Base-by-base conservation (phyloP, 2,888 invertebrate genomes). In the Acrocyrtus sp. region DNA sequence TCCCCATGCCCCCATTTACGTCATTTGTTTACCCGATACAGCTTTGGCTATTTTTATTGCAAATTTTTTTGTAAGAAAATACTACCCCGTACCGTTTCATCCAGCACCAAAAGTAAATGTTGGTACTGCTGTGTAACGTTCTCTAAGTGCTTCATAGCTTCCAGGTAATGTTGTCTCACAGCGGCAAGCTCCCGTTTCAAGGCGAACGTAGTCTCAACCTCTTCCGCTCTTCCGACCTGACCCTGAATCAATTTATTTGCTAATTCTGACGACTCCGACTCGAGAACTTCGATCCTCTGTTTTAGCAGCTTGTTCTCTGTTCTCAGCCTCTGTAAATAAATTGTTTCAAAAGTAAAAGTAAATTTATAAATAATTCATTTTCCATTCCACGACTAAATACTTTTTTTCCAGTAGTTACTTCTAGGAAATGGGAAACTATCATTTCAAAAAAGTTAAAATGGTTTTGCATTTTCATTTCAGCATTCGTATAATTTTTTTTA, bases 261-360 rank as follows among this genome's bases (percentile, higher is more conserved):
- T 72, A 99, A 85, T 65, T 95, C 94, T 5, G 95, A 94, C 62
- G 96, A 96, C 84, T 95, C 95, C 63, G 93, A 95, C 85, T 99
- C 99, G 63, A 99, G 86, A 78, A 97, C 90, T 83, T 98, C 98
- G 79, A 97, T 96, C 70, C 97, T 88, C 83, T 98, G 97, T 77
- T 96, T 90, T n/a, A 99, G 87, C 63, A 98, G 88, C 78, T 96
- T 91, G 84, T 99, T 99, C 86, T 99, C 99, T 78, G 97, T 95
- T 75, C 98, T 88, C 66, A 96, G 86, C 77, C 91, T 87, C 86
- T 90, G 85, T 34, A 54, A 53, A 41, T 29, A n/a, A n/a, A n/a
- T n/a, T n/a, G n/a, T n/a, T n/a, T n/a, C n/a, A n/a, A n/a, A n/a
- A n/a, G n/a, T n/a, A n/a, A n/a, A n/a, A n/a, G n/a, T n/a, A n/a